Evolutionary conservation across 2,888 invertebrate species (phyloP), one percentile per base, ranked within the genome.

Genomic region (Peribatodes rhomboidaria): DNA sequence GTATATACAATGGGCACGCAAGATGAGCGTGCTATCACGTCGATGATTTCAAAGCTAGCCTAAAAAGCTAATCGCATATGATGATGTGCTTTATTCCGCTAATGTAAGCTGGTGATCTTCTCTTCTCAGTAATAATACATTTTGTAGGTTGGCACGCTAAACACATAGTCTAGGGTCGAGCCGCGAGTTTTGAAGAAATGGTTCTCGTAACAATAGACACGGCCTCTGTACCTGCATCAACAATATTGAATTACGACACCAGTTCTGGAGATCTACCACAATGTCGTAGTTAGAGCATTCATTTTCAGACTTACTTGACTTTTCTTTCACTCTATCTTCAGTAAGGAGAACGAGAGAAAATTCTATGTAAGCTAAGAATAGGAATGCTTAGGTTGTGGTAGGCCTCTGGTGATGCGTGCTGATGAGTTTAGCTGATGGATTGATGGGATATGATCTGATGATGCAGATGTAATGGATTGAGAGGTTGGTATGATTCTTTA

Each of bases 171-270:
- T 82, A 93, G 78, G 71, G 89, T 85, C 62, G 87, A 84, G 82
- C 93, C 93, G 77, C 92, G 85, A 76, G 90, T 85, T 85, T 92
- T 89, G 92, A 92, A 93, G 92, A 92, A 93, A 91, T 93, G 93
- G 86, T 92, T 92, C 88, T 93, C 91, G 92, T 93, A 93, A 87
- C 87, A 86, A 92, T 93, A 93, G 65, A 89, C 92, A 78, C 93
- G 92, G 83, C 91, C 92, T 83, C 91, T 92, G 92, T 93, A 93
- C 93, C 93, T 93, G 93, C 85, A 88, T 87, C 87, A 92, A 92
- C 77, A 91, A 92, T 80, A 75, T 72, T 72, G 68, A 67, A 71
- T 80, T 79, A 77, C 76, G 72, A 76, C 77, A 69, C 68, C 71
- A 66, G 59, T 56, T 53, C 46, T 62, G 39, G 73, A 74, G 70